Conservation (phyloP, 1,140 invertebrate species). For the Trichomalopsis sarcophagae region DNA sequence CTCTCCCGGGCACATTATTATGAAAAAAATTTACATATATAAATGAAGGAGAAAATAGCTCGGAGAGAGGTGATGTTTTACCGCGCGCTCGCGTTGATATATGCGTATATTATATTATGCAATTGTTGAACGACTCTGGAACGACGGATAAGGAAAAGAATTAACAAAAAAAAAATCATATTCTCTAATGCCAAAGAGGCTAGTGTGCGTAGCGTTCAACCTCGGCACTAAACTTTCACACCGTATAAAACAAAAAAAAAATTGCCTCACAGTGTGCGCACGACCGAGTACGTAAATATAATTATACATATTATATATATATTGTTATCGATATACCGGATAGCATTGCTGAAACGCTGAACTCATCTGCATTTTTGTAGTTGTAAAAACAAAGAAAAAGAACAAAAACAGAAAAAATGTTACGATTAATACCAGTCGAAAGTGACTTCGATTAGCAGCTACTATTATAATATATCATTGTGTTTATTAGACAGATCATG, state of each 20-base stretch:
- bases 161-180: conserved; percentile 49
- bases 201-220: conserved; percentile 59
- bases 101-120: conserved; percentile 27
- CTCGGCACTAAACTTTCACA: conserved; percentile 55
- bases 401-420: conserved; percentile 48
- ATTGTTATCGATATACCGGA: conserved; percentile 53
- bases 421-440: neutral
- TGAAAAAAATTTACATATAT: conserved; percentile 21
- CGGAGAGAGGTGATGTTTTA: conserved; percentile 3
- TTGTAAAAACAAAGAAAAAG: conserved; percentile 25
- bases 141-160: conserved; percentile 30
- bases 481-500: conserved; percentile 7
- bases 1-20: conserved; percentile 35
- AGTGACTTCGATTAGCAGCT: conserved; percentile 23
- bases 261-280: conserved; percentile 56
- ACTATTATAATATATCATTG: neutral
- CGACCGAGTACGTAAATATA: conserved; percentile 55
- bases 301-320: conserved; percentile 53
- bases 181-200: conserved; percentile 58
- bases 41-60: conserved; percentile 3
- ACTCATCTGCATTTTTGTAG: conserved; percentile 61
- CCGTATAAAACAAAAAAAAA: conserved; percentile 46
- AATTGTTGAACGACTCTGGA: conserved; percentile 40
- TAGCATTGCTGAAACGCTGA: conserved; percentile 59
- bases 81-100: neutral